These are phyloP conservation scores for Platichthys flesus DNA, from an alignment of 2,113 vertebrate genomes.

Conservation along the genomic window DNA sequence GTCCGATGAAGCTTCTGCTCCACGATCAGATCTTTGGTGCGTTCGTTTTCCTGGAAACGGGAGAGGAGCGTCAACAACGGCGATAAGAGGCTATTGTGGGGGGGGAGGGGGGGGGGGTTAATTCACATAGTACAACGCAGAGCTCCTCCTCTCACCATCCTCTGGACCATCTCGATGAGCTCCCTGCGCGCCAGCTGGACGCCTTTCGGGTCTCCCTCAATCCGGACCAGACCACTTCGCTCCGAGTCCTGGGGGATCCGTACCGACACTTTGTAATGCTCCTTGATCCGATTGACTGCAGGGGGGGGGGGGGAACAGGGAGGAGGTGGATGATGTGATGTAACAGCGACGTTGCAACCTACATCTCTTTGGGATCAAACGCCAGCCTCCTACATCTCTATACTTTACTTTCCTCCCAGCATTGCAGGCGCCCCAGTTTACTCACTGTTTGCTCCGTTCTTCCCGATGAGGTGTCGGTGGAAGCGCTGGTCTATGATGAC, in stretches of 20 bases:
- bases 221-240: slow-evolving; percentile 83
- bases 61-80: not conserved
- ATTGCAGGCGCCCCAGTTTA: slow-evolving; percentile 9
- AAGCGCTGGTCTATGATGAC: slow-evolving; percentile 85
- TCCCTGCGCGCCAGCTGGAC: slow-evolving; percentile 85
- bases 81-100: not conserved
- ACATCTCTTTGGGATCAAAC: too few relatives aligned
- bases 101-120: not conserved
- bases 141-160: slow-evolving; percentile 80
- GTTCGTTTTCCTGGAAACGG: slow-evolving; percentile 83
- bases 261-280: slow-evolving; percentile 86
- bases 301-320: not conserved
- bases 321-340: too few relatives aligned
- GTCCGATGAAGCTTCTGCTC: slow-evolving; percentile 87
- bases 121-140: not conserved
- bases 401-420: not conserved
- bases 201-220: slow-evolving; percentile 87
- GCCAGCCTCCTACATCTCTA: too few relatives aligned
- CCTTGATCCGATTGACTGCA: slow-evolving; percentile 86
- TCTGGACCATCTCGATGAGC: slow-evolving; percentile 86
- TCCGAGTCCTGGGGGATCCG: slow-evolving; percentile 84
- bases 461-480: slow-evolving; percentile 85
- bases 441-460: slow-evolving; percentile 86
- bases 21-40: slow-evolving; percentile 87
- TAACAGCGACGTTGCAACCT: not conserved